phyloP scores from a whole-genome alignment of 2,113 vertebrate genomes.

The Patagioenas fasciata region DNA sequence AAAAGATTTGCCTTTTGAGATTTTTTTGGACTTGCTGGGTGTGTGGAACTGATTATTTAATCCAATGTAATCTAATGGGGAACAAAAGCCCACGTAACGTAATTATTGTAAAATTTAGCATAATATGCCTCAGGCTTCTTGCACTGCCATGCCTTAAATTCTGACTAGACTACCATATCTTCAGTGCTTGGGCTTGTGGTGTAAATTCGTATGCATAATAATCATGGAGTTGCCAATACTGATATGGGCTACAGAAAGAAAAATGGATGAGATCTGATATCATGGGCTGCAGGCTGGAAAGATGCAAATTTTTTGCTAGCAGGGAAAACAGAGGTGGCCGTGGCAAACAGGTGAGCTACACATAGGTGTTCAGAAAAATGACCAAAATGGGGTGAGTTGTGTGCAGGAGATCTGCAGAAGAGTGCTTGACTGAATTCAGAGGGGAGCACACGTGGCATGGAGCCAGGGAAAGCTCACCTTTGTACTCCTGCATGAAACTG shows the following conservation, averaged over 20 bases:
- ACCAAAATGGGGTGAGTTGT: background rate
- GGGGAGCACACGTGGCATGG: background rate
- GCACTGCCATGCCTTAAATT: background rate
- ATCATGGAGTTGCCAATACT: background rate
- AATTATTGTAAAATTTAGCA: background rate
- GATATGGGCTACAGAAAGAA: background rate
- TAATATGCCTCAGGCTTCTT: background rate
- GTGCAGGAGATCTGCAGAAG: background rate
- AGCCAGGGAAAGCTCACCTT: constrained; percentile 23
- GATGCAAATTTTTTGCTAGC: background rate
- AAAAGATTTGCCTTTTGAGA: background rate
- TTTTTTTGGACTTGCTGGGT: background rate
- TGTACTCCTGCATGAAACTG: background rate
- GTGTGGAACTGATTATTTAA: background rate
- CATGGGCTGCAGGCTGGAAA: background rate
- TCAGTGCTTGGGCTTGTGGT: background rate
- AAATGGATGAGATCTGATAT: background rate
- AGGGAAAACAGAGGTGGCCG: background rate
- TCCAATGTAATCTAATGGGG: background rate
- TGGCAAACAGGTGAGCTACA: background rate
- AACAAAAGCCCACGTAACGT: accelerated
- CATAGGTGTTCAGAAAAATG: background rate
- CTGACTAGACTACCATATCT: background rate
- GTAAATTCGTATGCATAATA: background rate
- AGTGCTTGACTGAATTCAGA: background rate